Percentiles rank a stretch among this genome's conserved stretches.
Conservation (phyloP, 2,888 invertebrate genomes). For the Brachypterus glaber region DNA sequence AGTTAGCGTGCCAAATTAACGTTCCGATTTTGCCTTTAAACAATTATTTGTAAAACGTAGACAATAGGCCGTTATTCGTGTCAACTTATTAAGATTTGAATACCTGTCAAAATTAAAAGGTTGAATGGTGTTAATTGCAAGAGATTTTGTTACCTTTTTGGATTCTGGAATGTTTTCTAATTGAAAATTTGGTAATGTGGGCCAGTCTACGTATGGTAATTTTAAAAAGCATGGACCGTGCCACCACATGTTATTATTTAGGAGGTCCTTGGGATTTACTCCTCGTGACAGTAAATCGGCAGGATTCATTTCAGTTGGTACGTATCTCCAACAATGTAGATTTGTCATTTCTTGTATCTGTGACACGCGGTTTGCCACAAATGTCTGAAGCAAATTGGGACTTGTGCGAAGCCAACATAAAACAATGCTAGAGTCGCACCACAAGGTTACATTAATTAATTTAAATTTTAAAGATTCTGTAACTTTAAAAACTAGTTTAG, state of each 20-base stretch:
- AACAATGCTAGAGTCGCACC: constrained; percentile 21
- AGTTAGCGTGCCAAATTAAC: too few species aligned
- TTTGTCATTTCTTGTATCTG: constrained; percentile 17
- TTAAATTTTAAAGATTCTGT: constrained; percentile 5
- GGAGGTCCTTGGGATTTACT: constrained; percentile 11
- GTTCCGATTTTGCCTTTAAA: too few species aligned
- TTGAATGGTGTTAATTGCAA: too few species aligned
- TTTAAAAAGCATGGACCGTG: constrained; percentile 13
- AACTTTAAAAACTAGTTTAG: constrained; percentile 12
- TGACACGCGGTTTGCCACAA: constrained; percentile 18
- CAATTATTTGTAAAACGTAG: too few species aligned
- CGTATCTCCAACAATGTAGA: constrained; percentile 14
- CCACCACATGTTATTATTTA: constrained; percentile 17
- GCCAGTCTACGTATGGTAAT: constrained; percentile 7
- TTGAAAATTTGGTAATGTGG: too few species aligned
- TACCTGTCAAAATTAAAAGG: too few species aligned
- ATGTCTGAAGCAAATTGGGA: constrained; percentile 17
- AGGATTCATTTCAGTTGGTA: constrained; percentile 18
- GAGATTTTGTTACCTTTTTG: too few species aligned
- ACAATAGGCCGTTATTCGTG: too few species aligned
- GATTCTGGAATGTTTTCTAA: too few species aligned
- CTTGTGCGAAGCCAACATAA: constrained; percentile 17
- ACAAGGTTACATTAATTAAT: constrained; percentile 10
- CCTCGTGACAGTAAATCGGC: constrained; percentile 18
- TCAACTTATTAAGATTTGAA: too few species aligned